These are phyloP conservation scores for Oreortyx pictus DNA, from an alignment of 2,797 vertebrate species.

Conservation along the genomic window DNA sequence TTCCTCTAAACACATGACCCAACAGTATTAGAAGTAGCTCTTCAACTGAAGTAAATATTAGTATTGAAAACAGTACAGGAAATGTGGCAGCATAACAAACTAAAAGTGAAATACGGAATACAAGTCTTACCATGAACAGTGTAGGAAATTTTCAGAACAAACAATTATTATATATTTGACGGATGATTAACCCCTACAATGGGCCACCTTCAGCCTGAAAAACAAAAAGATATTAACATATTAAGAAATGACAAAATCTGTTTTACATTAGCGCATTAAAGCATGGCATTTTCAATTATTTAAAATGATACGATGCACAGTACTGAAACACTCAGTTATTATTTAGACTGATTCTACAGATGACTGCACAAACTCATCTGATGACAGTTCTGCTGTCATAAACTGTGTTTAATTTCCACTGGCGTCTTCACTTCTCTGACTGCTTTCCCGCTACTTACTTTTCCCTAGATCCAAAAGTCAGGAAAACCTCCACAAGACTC, in stretches of 20 bases:
- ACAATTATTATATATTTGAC: slow-evolving; percentile 67
- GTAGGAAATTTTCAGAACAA: slow-evolving; percentile 75
- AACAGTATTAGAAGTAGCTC: neutral
- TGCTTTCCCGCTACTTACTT: neutral
- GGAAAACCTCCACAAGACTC: neutral
- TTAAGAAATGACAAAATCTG: neutral
- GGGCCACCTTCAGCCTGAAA: slow-evolving; percentile 72
- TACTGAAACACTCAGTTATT: neutral
- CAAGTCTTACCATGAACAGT: slow-evolving; percentile 82
- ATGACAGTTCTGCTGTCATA: rapidly evolving
- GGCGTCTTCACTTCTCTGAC: neutral
- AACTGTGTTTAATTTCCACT: neutral
- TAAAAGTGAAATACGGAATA: neutral
- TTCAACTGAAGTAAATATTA: neutral
- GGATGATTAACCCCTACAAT: slow-evolving; percentile 68
- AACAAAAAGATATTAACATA: slow-evolving; percentile 15
- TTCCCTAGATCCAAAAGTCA: neutral
- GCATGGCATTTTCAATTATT: neutral
- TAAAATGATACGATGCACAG: neutral
- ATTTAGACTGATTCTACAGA: neutral
- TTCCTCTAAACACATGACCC: neutral
- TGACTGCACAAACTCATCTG: neutral
- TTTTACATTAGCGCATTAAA: neutral
- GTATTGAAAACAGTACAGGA: neutral
- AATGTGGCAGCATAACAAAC: neutral